phyloP scores from a whole-genome alignment of 1,140 invertebrate genomes.

The Hypothenemus hampei region DNA sequence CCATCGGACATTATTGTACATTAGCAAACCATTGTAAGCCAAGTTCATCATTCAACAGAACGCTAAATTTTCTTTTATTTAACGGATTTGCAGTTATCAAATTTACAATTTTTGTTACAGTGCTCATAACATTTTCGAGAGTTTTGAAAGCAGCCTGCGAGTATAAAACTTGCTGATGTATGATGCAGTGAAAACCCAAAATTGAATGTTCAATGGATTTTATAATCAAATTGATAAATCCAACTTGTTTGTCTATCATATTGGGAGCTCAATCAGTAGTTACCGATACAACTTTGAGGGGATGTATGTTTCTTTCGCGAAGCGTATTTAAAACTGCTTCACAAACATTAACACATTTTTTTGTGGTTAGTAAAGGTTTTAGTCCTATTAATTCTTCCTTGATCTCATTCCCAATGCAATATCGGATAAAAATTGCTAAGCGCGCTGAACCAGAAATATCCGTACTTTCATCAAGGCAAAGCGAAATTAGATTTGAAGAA shows the following conservation, averaged over 20 bases:
- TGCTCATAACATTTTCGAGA: slow-evolving; percentile 15
- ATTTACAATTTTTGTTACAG: slow-evolving; percentile 35
- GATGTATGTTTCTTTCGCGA: slow-evolving; percentile 15
- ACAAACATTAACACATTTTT: slow-evolving; percentile 8
- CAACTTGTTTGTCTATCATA: slow-evolving; percentile 24
- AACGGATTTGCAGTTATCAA: slow-evolving; percentile 33
- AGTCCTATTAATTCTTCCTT: slow-evolving; percentile 9
- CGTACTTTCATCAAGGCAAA: slow-evolving; percentile 9
- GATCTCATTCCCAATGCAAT: slow-evolving; percentile 6
- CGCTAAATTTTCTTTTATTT: slow-evolving; percentile 37
- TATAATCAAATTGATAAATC: slow-evolving; percentile 14
- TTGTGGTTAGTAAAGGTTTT: slow-evolving; percentile 10
- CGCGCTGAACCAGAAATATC: slow-evolving; percentile 1
- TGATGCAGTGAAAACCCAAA: slow-evolving; percentile 35
- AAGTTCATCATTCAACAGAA: slow-evolving; percentile 38
- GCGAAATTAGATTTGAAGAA: background rate
- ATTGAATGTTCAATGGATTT: slow-evolving; percentile 29
- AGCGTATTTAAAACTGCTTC: slow-evolving; percentile 9
- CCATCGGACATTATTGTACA: slow-evolving; percentile 41
- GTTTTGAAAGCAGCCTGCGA: background rate
- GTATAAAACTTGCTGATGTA: slow-evolving; percentile 28
- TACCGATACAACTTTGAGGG: slow-evolving; percentile 31
- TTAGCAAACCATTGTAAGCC: slow-evolving; percentile 38
- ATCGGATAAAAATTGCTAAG: slow-evolving; percentile 7
- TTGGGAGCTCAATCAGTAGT: slow-evolving; percentile 31